Base-by-base conservation (phyloP, 2,797 vertebrate genomes). In the Neosilurus mollespiculum region DNA sequence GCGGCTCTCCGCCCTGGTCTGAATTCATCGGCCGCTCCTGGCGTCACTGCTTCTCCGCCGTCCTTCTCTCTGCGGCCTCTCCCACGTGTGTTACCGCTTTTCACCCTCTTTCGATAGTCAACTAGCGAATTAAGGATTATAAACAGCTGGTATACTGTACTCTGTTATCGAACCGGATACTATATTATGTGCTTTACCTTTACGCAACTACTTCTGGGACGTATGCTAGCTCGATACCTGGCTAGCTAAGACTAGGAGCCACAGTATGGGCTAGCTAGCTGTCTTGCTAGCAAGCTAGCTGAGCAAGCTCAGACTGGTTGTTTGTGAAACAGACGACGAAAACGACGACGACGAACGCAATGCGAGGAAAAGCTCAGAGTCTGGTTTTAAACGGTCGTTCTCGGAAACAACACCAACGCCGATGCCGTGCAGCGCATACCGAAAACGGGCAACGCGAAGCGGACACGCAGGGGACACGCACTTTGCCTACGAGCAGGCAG, bases 391-490 rank as follows among this genome's bases (percentile, higher is more conserved):
- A 79, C 86, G 89, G 85, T 90, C 77, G 61, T 79, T 80, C 67
- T 79, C 72, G 83, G 67, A 83, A 87, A 85, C 73, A 87, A 82
- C 75, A 51, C 84, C 77, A 88, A 88, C 86, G 85, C 51, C 83
- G 80, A 88, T 56, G 86, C 88, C 67, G 86, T 75, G 88, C 88
- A 87, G 83, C 83, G 89, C 92, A 93, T 93, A 94, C 93, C 93
- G 90, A 84, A 87, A 49, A 90, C 90, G 90, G 90, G 89, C 93
- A 90, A 95, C 90, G 92, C 90, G 90, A 73, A 93, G 92, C 94
- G 93, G 94, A 95, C 95, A 94, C 94, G 93, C 94, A 93, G 93
- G 93, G 94, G 93, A 95, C 94, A 95, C 94, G 93, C 93, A 95
- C 87, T 93, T 92, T 87, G 90, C 89, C 90, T 90, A 86, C 85